Conservation (phyloP, 1,140 invertebrate genomes). For the Riptortus pedestris region DNA sequence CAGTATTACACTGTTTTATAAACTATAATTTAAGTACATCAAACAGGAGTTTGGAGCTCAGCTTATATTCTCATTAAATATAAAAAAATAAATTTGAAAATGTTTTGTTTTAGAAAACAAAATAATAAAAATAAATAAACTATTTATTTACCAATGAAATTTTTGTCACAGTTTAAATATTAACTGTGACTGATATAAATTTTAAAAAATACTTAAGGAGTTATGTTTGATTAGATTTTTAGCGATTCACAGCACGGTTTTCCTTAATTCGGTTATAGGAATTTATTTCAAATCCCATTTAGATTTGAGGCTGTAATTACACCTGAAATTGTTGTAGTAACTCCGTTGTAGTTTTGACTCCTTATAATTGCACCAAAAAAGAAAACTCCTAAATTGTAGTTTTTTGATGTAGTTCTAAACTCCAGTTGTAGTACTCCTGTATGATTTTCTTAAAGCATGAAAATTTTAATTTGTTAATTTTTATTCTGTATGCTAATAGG, state of each 20-base stretch:
- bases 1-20: too few relatives aligned
- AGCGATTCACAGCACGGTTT: conserved; percentile 4
- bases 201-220: background rate
- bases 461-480: background rate
- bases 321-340: background rate
- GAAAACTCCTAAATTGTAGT: background rate
- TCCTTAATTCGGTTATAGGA: conserved; percentile 9
- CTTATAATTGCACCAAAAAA: conserved; percentile 14
- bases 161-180: conserved; percentile 11
- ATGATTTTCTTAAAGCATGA: background rate
- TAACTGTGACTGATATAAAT: conserved; percentile 9
- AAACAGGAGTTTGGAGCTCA: conserved; percentile 13
- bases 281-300: background rate
- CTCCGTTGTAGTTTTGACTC: background rate
- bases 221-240: conserved; percentile 1
- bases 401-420: background rate
- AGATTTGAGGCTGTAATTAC: background rate
- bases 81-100: too few relatives aligned
- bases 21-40: conserved; percentile 15
- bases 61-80: background rate
- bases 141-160: background rate
- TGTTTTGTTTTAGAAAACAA: background rate
- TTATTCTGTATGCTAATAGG: background rate
- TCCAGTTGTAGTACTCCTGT: conserved; percentile 12
- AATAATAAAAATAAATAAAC: conserved; percentile 3